Evolutionary conservation across 2,888 invertebrate genomes (phyloP).

Genomic region (Junonia oenone): DNA sequence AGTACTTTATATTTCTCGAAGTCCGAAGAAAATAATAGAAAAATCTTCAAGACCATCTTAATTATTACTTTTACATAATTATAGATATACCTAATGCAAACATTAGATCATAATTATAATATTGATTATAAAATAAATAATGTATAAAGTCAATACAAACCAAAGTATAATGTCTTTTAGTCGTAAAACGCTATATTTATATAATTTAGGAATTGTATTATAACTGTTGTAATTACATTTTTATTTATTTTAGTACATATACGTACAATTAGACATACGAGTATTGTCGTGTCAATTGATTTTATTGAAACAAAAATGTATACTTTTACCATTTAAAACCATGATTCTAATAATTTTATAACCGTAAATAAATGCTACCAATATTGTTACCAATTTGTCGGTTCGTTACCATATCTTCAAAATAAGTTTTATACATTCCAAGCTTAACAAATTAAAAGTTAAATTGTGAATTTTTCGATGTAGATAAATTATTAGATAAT

Average conservation of each 20-base stretch:
- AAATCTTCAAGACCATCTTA: not conserved
- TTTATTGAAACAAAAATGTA: not conserved
- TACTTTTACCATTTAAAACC: not conserved
- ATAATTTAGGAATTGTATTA: slow-evolving; percentile 39
- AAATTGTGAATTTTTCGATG: not conserved
- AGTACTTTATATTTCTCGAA: not conserved
- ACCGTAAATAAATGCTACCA: slow-evolving; percentile 25
- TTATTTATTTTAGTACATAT: slow-evolving; percentile 12
- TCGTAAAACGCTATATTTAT: slow-evolving; percentile 77
- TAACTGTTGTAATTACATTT: slow-evolving; percentile 16
- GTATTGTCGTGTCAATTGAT: not conserved
- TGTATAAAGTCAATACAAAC: slow-evolving; percentile 48
- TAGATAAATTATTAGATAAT: not conserved
- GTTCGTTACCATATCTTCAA: slow-evolving; percentile 27
- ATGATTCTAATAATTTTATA: not conserved
- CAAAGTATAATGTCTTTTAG: slow-evolving; percentile 75
- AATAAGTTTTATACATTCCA: slow-evolving; percentile 1
- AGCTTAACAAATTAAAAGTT: not conserved
- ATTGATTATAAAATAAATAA: slow-evolving; percentile 8
- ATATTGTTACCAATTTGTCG: slow-evolving; percentile 34
- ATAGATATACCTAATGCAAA: not conserved
- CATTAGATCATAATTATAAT: slow-evolving; percentile 1
- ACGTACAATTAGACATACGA: not conserved
- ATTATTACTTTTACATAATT: not conserved
- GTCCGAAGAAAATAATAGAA: not conserved